phyloP scores from a whole-genome alignment of 92 coral and sea anemone genomes.

The Hydrozoanthus gracilis region DNA sequence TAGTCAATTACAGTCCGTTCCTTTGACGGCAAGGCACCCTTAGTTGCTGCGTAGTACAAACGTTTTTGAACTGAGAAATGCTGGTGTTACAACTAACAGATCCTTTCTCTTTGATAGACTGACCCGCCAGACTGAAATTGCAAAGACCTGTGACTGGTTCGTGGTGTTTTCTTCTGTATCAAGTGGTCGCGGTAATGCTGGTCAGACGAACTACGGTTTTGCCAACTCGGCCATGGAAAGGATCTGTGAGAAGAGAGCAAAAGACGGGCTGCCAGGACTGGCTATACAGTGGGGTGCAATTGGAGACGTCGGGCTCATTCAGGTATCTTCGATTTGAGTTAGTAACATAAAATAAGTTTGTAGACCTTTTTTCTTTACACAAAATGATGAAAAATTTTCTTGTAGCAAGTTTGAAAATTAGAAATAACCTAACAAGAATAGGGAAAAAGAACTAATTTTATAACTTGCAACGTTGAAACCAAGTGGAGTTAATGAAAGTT shows the following conservation, averaged over 20 bases:
- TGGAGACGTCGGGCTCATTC: conserved; percentile 87
- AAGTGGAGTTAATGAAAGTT: no score
- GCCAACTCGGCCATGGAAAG: conserved; percentile 91
- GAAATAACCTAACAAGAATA: no score
- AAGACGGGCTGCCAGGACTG: conserved; percentile 81
- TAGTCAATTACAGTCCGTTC: no score
- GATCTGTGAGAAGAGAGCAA: conserved; percentile 71
- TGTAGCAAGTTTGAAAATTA: no score
- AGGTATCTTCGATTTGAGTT: conserved; percentile 45
- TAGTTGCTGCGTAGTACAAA: no score
- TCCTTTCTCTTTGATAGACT: conserved; percentile 19
- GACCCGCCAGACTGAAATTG: conserved; percentile 66
- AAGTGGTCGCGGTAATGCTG: conserved; percentile 88
- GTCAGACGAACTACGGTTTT: conserved; percentile 84
- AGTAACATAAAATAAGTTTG: no score
- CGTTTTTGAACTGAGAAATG: neutral
- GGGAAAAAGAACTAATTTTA: no score
- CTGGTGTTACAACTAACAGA: neutral
- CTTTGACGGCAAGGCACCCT: no score
- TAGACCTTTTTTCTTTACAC: no score
- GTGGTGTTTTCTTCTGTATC: conserved; percentile 88
- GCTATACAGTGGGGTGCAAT: conserved; percentile 92
- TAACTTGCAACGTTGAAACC: no score
- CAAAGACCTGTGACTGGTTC: conserved; percentile 80
- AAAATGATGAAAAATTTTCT: no score